Base-by-base conservation (phyloP, 53 echinoderm and acorn worm species). In the Holothuria leucospilota region DNA sequence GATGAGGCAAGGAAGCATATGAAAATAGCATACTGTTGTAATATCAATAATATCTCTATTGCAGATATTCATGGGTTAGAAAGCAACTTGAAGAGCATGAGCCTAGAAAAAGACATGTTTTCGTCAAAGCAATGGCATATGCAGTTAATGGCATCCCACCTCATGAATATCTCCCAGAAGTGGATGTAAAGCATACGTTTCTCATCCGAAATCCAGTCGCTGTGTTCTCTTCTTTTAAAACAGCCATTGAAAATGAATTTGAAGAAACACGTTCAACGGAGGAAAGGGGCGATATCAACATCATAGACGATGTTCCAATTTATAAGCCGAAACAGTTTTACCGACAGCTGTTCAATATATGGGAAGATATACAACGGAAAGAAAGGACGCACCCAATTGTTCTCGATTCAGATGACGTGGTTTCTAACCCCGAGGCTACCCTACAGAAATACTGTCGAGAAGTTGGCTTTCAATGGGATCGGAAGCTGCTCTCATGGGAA, bases 11-110 rank as follows among this genome's bases (percentile, higher is more conserved):
- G 34, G 3, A 34, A 34, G 34, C 34, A 2, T 34, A 34, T 34
- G 34, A 34, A 34, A 34, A 3, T 34, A 3, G 3, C 34, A 34
- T 34, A 2, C 3, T 34, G 34, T 34, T 34, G 34, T 34, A 34
- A 34, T 34, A 34, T 34, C 34, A 34, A 34, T 34, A 34, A 34
- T 34, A 34, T 46, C 46, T 46, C 46, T 46, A 9, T 46, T 46
- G 46, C 21, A 72, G 72, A 18, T 72, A 72, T 72, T 24, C 42
- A 24, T 72, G 72, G 72, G 72, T 72, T 10, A 72, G 29, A 72
- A 16, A 40, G n/a, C 72, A 72, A 24, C 24, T 72, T 41, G 46
- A 42, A 20, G 25, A 42, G 5, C 11, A 9, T 46, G 46, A 46
- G 8, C 20, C 72, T 51, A 20, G 2, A 72, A 21, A 16, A 13